These are phyloP conservation scores for Sebastes hopkinsi DNA, from an alignment of 2,797 vertebrate genomes.

Conservation along the genomic window DNA sequence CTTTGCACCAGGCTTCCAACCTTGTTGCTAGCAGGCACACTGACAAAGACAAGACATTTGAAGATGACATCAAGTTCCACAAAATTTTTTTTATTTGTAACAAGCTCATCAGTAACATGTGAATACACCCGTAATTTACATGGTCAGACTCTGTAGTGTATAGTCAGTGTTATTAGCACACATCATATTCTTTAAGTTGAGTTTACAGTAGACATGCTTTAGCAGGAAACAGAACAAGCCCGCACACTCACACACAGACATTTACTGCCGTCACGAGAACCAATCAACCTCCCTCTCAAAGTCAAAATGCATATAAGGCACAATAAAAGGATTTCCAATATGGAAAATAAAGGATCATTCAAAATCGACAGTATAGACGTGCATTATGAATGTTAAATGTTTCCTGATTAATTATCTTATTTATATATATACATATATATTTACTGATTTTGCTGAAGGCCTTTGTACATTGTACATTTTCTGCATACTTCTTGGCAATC, in stretches of 20 bases:
- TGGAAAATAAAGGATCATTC: conserved; percentile 62
- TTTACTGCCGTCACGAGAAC: neutral
- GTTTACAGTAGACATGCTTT: neutral
- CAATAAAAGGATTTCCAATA: conserved; percentile 67
- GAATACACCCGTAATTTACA: neutral
- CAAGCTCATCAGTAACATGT: neutral
- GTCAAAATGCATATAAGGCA: conserved; percentile 62
- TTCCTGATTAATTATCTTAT: neutral
- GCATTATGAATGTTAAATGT: too few species aligned
- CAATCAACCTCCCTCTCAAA: neutral
- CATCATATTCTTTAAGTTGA: neutral
- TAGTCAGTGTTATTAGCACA: neutral
- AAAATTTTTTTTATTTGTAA: conserved; percentile 8
- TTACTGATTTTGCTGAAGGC: neutral
- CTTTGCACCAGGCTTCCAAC: too few species aligned
- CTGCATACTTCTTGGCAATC: too few species aligned
- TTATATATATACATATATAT: neutral
- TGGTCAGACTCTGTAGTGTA: neutral
- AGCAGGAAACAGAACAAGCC: neutral
- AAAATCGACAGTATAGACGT: neutral
- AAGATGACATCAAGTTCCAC: neutral
- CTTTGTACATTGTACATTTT: neutral
- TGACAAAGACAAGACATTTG: neutral
- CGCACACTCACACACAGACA: neutral
- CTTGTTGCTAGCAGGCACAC: too few species aligned